Evolutionary conservation across 2,797 vertebrate species (phyloP).

Genomic region (Telmatherina bonti): DNA sequence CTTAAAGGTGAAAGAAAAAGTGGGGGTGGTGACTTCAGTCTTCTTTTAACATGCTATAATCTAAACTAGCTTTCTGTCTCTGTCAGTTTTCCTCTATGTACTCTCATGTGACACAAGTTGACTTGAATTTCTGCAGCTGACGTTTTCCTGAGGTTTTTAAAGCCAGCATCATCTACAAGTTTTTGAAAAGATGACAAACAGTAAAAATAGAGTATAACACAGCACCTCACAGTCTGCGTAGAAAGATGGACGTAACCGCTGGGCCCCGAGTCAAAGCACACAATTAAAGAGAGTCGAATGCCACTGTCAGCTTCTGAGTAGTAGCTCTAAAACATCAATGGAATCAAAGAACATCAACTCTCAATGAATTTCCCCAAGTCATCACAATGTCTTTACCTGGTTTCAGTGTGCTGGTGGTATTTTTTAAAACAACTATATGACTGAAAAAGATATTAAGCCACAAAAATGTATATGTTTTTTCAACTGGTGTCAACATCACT

Average conservation of each 20-base stretch:
- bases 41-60: constrained; percentile 6
- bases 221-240: constrained; percentile 14
- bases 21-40: neutral
- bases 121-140: constrained; percentile 35
- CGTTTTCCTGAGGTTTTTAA: constrained; percentile 66
- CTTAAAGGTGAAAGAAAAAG: constrained; percentile 27
- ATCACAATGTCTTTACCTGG: neutral
- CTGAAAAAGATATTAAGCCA: neutral
- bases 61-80: constrained; percentile 14
- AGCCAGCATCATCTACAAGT: constrained; percentile 35
- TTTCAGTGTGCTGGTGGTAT: constrained; percentile 1
- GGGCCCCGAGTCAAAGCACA: neutral
- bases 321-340: neutral
- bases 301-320: neutral
- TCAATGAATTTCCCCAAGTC: neutral
- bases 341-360: neutral
- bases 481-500: too few relatives aligned
- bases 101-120: constrained; percentile 15
- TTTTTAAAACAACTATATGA: neutral
- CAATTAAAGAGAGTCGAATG: neutral
- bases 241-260: neutral
- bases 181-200: constrained; percentile 25
- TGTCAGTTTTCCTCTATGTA: constrained; percentile 16
- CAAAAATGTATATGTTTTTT: too few relatives aligned
- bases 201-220: constrained; percentile 19